Evolutionary conservation across 2,113 vertebrate species (phyloP).

Genomic region (Bucco capensis): DNA sequence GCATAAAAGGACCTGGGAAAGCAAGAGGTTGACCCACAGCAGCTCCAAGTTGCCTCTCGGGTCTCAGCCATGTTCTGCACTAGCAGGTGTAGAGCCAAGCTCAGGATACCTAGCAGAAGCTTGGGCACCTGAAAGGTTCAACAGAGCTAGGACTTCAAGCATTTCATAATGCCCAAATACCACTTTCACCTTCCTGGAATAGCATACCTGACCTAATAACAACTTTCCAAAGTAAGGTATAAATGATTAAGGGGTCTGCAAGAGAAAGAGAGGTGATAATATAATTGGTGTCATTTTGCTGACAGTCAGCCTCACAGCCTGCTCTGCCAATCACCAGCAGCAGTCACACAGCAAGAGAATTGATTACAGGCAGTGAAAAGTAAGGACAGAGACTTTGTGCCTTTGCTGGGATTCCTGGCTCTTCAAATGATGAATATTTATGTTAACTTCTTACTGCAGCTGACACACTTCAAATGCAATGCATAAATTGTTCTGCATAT

Average conservation of each 20-base stretch:
- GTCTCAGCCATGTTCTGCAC: not conserved
- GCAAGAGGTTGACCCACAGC: fast-evolving
- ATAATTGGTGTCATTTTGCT: not conserved
- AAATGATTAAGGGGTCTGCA: not conserved
- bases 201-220: not conserved
- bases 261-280: not conserved
- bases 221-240: conserved; percentile 3
- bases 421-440: conserved; percentile 22
- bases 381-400: conserved; percentile 14
- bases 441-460: not conserved
- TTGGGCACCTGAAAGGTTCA: not conserved
- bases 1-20: not conserved
- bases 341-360: conserved; percentile 5
- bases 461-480: conserved; percentile 7
- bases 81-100: not conserved
- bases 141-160: not conserved
- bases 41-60: not conserved
- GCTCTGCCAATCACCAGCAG: conserved; percentile 28
- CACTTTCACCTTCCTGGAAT: not conserved
- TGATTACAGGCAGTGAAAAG: conserved; percentile 7
- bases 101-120: not conserved
- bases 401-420: not conserved
- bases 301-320: conserved; percentile 19
- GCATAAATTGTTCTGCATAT: not conserved
- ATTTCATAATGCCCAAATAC: not conserved